phyloP scores from a whole-genome alignment of 2,113 vertebrate species.

The Engystomops pustulosus region DNA sequence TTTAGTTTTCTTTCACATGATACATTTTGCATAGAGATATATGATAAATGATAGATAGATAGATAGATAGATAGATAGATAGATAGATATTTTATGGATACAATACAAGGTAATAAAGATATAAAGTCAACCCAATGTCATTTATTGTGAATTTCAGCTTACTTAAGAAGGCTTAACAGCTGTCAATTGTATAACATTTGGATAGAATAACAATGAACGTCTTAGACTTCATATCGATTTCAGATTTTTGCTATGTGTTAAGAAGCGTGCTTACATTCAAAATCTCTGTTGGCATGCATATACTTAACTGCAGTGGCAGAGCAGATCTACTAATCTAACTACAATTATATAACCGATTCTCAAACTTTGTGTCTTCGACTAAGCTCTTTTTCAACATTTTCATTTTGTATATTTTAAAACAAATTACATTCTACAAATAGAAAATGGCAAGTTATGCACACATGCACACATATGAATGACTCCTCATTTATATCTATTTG shows the following conservation, averaged over 20 bases:
- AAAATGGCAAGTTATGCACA: too few species aligned
- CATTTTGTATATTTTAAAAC: too few species aligned
- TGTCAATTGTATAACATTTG: conserved; percentile 50
- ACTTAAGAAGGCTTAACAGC: conserved; percentile 53
- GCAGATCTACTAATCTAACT: conserved; percentile 7
- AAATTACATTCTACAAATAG: too few species aligned
- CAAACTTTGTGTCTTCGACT: conserved; percentile 7
- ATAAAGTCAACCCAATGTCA: conserved; percentile 49
- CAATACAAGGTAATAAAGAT: neutral
- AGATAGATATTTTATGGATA: neutral
- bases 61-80: conserved; percentile 16
- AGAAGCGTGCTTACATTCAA: conserved; percentile 51
- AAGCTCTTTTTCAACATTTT: neutral
- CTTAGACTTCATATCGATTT: conserved; percentile 55
- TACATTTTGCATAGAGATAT: too few species aligned
- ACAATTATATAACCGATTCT: conserved; percentile 6
- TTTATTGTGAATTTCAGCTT: conserved; percentile 47
- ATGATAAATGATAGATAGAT: neutral
- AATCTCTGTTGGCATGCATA: conserved; percentile 43
- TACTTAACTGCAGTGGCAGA: conserved; percentile 39
- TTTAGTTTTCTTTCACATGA: too few species aligned
- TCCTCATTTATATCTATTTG: too few species aligned
- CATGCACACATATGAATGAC: too few species aligned
- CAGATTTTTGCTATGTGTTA: conserved; percentile 41
- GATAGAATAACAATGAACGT: conserved; percentile 54